Base-by-base conservation (phyloP, 2,113 vertebrate genomes). In the Prolemur simus region DNA sequence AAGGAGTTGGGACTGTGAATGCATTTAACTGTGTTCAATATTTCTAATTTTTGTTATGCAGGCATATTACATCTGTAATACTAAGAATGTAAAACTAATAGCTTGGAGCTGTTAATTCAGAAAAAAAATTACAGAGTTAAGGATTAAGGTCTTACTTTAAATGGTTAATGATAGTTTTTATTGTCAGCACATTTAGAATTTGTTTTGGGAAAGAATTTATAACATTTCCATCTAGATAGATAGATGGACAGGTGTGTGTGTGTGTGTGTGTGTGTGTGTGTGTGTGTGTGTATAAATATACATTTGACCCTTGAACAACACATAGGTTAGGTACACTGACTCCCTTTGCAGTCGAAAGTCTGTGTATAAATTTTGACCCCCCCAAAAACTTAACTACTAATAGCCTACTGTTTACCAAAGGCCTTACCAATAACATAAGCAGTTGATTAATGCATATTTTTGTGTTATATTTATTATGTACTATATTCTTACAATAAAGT, bases 91-190 rank as follows among this genome's bases (percentile, higher is more conserved):
- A 73, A 94, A 68, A 76, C 11, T 66, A 42, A 54, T 52, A 77
- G 23, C n/a, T 90, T 80, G 10, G 1, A 85, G 15, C 5, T 76
- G 6, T 74, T 80, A 84, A 66, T 64, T 93, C 52, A 73, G 14
- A 96, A 93, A 20, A 78, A 78, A 92, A 45, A 76, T 92, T 71
- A 83, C 23, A 68, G 32, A 81, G 25, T 27, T 66, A 76, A 66
- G 37, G 12, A 49, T 69, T 87, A 63, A 76, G 47, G 78, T 94
- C 91, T 78, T 68, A 69, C 52, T 96, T 96, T 91, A 71, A 96
- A 92, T 97, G 37, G 21, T 81, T 94, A 91, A 56, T 42, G 58
- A 89, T 77, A 49, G 20, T 27, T 89, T 94, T 87, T 4, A 64
- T 45, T 86, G 39, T 29, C 42, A 64, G 76, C 37, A 96, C 2